These are phyloP conservation scores for Atta colombica DNA, from an alignment of 1,140 invertebrate genomes.

Conservation along the genomic window DNA sequence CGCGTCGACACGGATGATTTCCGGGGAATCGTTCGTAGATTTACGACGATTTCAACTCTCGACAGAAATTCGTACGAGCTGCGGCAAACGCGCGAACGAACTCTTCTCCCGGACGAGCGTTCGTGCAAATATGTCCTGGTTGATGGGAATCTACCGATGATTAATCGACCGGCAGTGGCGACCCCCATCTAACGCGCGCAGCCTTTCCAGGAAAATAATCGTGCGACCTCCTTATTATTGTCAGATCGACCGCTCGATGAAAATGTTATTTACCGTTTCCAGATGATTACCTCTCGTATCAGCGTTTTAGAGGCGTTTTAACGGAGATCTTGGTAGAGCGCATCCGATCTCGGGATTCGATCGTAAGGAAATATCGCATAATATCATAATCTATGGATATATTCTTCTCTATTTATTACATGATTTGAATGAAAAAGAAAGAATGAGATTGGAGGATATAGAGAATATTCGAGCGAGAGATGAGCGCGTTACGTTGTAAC, in stretches of 20 bases:
- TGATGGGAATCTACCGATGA: slow-evolving; percentile 62
- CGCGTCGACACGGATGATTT: slow-evolving; percentile 47
- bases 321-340: slow-evolving; percentile 30
- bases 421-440: neutral
- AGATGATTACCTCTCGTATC: slow-evolving; percentile 47
- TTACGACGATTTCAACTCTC: slow-evolving; percentile 34
- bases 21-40: slow-evolving; percentile 69
- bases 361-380: slow-evolving; percentile 1
- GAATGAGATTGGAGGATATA: neutral
- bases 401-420: no score
- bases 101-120: slow-evolving; percentile 4
- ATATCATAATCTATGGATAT: neutral
- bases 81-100: neutral
- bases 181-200: slow-evolving; percentile 19
- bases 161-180: slow-evolving; percentile 49
- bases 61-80: slow-evolving; percentile 44
- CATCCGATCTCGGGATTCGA: slow-evolving; percentile 23
- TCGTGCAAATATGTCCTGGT: slow-evolving; percentile 37
- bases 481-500: slow-evolving; percentile 33
- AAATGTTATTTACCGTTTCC: slow-evolving; percentile 54
- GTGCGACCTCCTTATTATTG: slow-evolving; percentile 67
- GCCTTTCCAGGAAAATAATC: slow-evolving; percentile 52
- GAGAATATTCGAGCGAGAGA: neutral
- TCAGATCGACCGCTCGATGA: slow-evolving; percentile 61
- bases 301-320: slow-evolving; percentile 8